phyloP scores from a whole-genome alignment of 1,140 invertebrate genomes.

The Orius insidiosus region DNA sequence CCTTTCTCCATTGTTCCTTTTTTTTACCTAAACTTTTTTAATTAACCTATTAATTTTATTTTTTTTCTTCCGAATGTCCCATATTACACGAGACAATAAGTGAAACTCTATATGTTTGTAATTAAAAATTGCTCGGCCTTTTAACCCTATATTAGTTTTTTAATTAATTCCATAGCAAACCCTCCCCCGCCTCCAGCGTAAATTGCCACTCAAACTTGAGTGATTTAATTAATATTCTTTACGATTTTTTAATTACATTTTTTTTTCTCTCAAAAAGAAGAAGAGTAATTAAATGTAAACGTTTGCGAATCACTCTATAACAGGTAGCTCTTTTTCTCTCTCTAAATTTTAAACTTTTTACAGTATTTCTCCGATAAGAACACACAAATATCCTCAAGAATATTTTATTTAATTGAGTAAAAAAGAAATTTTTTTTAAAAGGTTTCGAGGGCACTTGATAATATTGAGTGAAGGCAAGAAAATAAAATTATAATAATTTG shows the following conservation, averaged over 20 bases:
- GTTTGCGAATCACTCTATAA: neutral
- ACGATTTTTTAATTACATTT: neutral
- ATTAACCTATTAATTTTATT: slow-evolving; percentile 13
- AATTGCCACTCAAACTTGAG: slow-evolving; percentile 1
- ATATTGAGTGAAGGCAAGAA: too few species aligned
- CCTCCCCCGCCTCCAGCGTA: neutral
- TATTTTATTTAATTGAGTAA: too few species aligned
- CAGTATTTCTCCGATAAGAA: too few species aligned
- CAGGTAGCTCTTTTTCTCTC: neutral
- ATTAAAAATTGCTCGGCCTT: slow-evolving; percentile 9
- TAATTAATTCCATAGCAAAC: slow-evolving; percentile 7
- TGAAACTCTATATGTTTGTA: slow-evolving; percentile 13
- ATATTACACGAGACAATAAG: slow-evolving; percentile 3
- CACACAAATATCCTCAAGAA: too few species aligned
- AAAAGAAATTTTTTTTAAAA: too few species aligned
- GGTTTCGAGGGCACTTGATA: too few species aligned
- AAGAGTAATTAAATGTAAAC: neutral
- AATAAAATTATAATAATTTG: too few species aligned
- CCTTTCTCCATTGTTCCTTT: too few species aligned
- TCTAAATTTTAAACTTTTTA: neutral
- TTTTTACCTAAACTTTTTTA: slow-evolving; percentile 6
- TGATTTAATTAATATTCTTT: slow-evolving; percentile 1
- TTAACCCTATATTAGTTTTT: slow-evolving; percentile 9
- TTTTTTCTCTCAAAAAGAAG: neutral
- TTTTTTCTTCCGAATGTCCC: neutral